These are phyloP conservation scores for Andrena marginata DNA, from an alignment of 2,888 invertebrate species.

Conservation along the genomic window DNA sequence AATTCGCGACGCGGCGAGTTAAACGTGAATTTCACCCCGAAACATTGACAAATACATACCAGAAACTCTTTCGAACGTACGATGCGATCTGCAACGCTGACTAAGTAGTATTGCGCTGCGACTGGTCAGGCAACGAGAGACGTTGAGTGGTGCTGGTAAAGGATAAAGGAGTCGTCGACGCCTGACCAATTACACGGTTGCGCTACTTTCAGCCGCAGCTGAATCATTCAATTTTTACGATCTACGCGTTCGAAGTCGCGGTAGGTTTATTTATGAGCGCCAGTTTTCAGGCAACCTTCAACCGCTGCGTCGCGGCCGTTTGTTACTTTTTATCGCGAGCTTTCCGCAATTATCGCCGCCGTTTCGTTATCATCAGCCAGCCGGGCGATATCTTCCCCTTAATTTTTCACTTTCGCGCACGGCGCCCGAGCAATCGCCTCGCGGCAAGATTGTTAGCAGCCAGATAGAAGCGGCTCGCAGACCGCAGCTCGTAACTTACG, in stretches of 20 bases:
- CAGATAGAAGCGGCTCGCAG: conserved; percentile 32
- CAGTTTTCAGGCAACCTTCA: conserved; percentile 35
- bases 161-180: neutral
- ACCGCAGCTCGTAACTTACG: conserved; percentile 55
- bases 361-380: conserved; percentile 45
- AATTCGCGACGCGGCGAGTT: conserved; percentile 3
- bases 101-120: neutral
- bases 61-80: no score
- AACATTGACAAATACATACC: neutral
- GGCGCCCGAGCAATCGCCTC: conserved; percentile 30
- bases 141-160: neutral
- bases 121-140: neutral
- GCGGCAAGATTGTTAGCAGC: conserved; percentile 43
- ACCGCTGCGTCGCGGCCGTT: conserved; percentile 41
- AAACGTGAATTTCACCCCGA: conserved; percentile 1
- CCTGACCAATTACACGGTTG: neutral
- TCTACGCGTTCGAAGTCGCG: neutral
- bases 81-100: no score
- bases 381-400: conserved; percentile 41
- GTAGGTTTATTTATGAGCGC: conserved; percentile 32
- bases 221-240: conserved; percentile 10
- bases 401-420: conserved; percentile 56
- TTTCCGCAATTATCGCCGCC: conserved; percentile 56
- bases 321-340: conserved; percentile 56
- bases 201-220: neutral